A percentile compares a stretch with the other conserved stretches of the same genome.
These are phyloP conservation scores for Heliconius ismenius DNA, from an alignment of 2,888 invertebrate genomes.

Conservation along the genomic window DNA sequence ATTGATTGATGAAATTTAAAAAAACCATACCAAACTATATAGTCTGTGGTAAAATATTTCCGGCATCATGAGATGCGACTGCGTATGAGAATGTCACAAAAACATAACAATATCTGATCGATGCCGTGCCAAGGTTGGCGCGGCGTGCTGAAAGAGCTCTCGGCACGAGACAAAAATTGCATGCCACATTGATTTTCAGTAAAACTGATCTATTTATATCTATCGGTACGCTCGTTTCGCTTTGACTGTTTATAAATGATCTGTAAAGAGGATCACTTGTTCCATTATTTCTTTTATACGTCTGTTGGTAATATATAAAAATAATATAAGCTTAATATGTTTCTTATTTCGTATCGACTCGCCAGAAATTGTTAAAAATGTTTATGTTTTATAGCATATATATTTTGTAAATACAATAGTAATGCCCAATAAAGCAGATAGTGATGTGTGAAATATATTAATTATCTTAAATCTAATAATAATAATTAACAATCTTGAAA, in stretches of 20 bases:
- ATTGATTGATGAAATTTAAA: background rate
- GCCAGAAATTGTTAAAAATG: too few species aligned
- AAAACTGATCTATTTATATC: slow-evolving; percentile 31
- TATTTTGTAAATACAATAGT: too few species aligned
- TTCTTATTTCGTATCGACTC: background rate
- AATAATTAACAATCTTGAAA: too few species aligned
- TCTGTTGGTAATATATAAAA: background rate
- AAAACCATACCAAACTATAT: background rate
- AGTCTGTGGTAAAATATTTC: background rate
- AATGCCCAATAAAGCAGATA: too few species aligned
- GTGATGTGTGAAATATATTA: too few species aligned
- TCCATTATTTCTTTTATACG: background rate
- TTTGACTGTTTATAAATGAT: slow-evolving; percentile 23
- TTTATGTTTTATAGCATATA: too few species aligned
- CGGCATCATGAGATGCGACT: slow-evolving; percentile 11
- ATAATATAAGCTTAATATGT: background rate
- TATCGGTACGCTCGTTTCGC: slow-evolving; percentile 2
- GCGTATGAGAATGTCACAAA: slow-evolving; percentile 21
- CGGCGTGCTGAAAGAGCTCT: slow-evolving; percentile 25
- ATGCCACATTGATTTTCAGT: slow-evolving; percentile 36
- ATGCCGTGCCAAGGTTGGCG: slow-evolving; percentile 35
- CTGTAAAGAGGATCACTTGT: slow-evolving; percentile 9
- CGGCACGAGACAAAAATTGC: slow-evolving; percentile 29
- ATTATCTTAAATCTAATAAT: too few species aligned
- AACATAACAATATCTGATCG: slow-evolving; percentile 32